Conservation (phyloP, 2,888 invertebrate genomes). For the Drosophila recens region DNA sequence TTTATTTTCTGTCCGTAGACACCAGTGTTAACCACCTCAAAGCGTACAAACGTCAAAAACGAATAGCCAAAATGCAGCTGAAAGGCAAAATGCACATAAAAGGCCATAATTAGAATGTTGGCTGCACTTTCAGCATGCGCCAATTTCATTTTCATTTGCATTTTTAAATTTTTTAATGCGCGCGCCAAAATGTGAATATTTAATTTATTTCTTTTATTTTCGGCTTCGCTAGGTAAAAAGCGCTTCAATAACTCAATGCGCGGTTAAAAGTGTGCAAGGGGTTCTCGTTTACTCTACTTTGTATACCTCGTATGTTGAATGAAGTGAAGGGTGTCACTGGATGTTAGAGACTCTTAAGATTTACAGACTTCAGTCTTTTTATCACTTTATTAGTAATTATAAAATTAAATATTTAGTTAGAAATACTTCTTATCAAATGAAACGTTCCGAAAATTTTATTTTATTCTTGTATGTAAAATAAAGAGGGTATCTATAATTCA, state of each 20-base stretch:
- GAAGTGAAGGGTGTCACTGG: too few species aligned
- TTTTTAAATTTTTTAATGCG: conserved; percentile 36
- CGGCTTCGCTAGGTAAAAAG: conserved; percentile 16
- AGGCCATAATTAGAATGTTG: conserved; percentile 58
- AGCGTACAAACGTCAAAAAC: conserved; percentile 43
- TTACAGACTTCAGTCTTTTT: not conserved
- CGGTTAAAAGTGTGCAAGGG: conserved; percentile 43
- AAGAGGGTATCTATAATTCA: not conserved
- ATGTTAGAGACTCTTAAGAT: not conserved
- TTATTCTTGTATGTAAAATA: too few species aligned
- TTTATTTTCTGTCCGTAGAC: conserved; percentile 22
- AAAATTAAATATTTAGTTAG: not conserved
- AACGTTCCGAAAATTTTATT: not conserved
- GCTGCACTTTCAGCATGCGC: conserved; percentile 8
- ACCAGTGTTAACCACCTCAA: conserved; percentile 56
- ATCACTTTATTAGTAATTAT: too few species aligned
- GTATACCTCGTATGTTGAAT: not conserved
- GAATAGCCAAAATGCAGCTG: conserved; percentile 32
- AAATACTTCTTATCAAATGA: not conserved
- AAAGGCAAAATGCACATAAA: conserved; percentile 28
- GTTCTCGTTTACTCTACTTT: not conserved
- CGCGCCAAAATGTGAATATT: conserved; percentile 18
- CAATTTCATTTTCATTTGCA: conserved; percentile 41
- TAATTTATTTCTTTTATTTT: conserved; percentile 24
- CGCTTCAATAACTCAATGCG: conserved; percentile 38